Evolutionary conservation across 2,888 invertebrate genomes (phyloP).

Genomic region (Acrobasis suavella): DNA sequence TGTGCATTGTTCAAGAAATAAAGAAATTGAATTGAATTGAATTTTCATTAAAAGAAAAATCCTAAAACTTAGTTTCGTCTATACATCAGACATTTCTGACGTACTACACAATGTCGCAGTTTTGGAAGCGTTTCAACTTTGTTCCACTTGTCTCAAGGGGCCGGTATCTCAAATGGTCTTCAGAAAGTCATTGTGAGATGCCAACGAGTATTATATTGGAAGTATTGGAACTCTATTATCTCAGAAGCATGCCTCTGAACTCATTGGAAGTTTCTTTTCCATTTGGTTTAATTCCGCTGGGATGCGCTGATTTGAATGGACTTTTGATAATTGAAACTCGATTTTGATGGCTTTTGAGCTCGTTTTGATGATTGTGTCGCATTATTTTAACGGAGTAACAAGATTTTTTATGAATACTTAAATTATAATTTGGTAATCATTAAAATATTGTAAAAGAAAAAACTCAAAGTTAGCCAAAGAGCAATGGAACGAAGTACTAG

Average conservation of each 20-base stretch:
- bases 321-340: not conserved
- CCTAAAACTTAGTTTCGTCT: too few relatives aligned
- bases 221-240: conserved; percentile 22
- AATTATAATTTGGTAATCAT: too few relatives aligned
- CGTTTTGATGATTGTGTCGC: not conserved
- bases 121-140: not conserved
- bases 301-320: not conserved
- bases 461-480: too few relatives aligned
- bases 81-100: too few relatives aligned
- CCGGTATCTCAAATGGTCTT: conserved; percentile 9
- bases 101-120: not conserved
- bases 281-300: conserved; percentile 11
- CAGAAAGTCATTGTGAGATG: conserved; percentile 17
- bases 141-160: not conserved
- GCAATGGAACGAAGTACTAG: too few relatives aligned
- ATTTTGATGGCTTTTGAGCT: not conserved
- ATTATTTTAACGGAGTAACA: too few relatives aligned
- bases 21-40: too few relatives aligned
- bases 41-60: too few relatives aligned
- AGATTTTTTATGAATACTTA: too few relatives aligned
- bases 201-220: conserved; percentile 21
- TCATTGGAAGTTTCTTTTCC: conserved; percentile 15
- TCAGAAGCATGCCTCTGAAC: conserved; percentile 13
- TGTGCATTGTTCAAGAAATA: too few relatives aligned
- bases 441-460: too few relatives aligned